Base-by-base conservation (phyloP, 2,888 invertebrate species). In the Phalera bucephala region DNA sequence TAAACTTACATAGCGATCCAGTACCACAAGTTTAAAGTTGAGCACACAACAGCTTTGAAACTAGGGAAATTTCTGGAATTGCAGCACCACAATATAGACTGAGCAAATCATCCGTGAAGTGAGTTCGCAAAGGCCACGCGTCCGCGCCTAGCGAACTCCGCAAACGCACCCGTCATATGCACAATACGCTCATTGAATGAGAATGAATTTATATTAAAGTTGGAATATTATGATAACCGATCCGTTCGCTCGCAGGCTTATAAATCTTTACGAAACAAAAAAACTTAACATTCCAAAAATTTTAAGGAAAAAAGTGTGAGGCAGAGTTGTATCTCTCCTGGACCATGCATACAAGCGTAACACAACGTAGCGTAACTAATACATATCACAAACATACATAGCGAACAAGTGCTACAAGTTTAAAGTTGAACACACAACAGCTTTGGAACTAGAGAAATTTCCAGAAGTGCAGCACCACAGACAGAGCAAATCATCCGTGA, bases 91-190 rank as follows among this genome's bases (percentile, higher is more conserved):
- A 53, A 50, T 57, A 57, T 45, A 31, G 51, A 50, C 50, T 42
- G 31, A 35, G 52, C 55, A 66, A 68, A 68, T 70, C 68, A 64
- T 55, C 59, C 64, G 58, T 68, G 58, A 68, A 70, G 64, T 60
- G 68, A 57, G 59, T 57, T 64, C 52, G 58, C 52, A 59, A 58
- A 55, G 57, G 64, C 54, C 54, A 49, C 53, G 60, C 52, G 51
- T 52, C 44, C 51, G 43, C 30, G 40, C 45, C 39, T 37, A 58
- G 33, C 63, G 29, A 40, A 44, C 54, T 61, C 48, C 48, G 49
- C 45, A 46, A 62, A 66, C 60, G 45, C 50, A 51, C 53, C 56
- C 59, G 64, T 65, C 65, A 65, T 45, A 56, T 57, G 58, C 58
- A 54, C 53, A 63, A 46, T 44, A 36, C 37, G 30, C 29, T 40